Evolutionary conservation across 1,140 invertebrate genomes (phyloP), one percentile per base, ranked within the genome.

Genomic region (Aphelenchoides avenae): DNA sequence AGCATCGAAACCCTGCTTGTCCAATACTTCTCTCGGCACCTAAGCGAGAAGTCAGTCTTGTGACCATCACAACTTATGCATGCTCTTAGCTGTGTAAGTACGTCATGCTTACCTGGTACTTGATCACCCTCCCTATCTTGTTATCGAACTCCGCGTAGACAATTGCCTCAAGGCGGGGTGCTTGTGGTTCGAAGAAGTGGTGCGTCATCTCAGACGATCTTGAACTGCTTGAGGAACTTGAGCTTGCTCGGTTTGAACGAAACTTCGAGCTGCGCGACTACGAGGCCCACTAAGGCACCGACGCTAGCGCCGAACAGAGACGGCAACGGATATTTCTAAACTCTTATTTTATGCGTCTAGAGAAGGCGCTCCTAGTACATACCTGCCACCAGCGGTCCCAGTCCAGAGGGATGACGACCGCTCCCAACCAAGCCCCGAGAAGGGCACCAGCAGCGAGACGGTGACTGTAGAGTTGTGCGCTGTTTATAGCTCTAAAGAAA

Each of bases 331-430:
- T 64, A 74, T 24, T 54, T 53, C 68, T 69, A 26, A 33, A 68
- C 62, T 22, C 27, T 39, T 15, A 66, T 43, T 15, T 40, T 9
- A n/a, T 18, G 9, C 30, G 7, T 40, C 24, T n/a, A 48, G 5
- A 6, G 47, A 37, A 31, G 37, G 5, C 31, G 13, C 24, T 15
- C 27, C 57, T 4, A 60, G 31, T 15, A 60, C 20, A 59, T 29
- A 33, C 56, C 80, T 84, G 89, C 89, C 89, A 94, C 0, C 87
- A 85, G 55, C 85, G 82, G 76, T 92, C 87, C 90, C 90, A 94
- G 77, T 94, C 89, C 9, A 94, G 78, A 24, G 89, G 89, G 57
- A 92, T 89, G 0, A 88, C 85, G 59, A 88, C 82, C 24, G 88
- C 87, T 15, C 89, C 88, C 6, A 87, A 68, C 89, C 89, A 93